These are phyloP conservation scores for Linyphia triangularis DNA, from an alignment of 2,888 invertebrate genomes.

Conservation along the genomic window DNA sequence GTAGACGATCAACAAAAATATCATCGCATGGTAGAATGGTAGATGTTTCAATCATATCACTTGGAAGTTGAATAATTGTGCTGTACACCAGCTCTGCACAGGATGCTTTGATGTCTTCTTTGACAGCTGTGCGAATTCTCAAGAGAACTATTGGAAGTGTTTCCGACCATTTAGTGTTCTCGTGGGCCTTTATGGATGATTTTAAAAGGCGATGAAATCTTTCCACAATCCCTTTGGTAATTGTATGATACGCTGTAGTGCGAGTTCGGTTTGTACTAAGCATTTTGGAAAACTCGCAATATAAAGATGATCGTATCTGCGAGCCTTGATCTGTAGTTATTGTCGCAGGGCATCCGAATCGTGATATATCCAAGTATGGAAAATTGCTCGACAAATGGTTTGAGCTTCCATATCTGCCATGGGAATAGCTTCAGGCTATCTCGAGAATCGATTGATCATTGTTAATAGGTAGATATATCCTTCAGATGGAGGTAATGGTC, in stretches of 20 bases:
- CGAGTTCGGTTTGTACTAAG: background rate
- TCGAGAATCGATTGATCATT: background rate
- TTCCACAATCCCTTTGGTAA: slow-evolving; percentile 10
- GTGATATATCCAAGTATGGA: background rate
- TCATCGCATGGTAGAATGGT: too few relatives aligned
- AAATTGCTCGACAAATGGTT: background rate
- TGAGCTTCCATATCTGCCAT: background rate
- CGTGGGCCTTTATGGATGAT: background rate
- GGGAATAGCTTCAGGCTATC: slow-evolving; percentile 16
- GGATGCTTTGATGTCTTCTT: too few relatives aligned
- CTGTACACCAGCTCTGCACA: background rate
- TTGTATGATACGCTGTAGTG: background rate
- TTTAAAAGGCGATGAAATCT: slow-evolving; percentile 13
- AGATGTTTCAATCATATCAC: background rate
- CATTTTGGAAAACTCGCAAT: too few relatives aligned
- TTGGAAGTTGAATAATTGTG: background rate
- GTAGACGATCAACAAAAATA: background rate
- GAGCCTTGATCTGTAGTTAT: too few relatives aligned
- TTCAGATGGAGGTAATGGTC: slow-evolving; percentile 9
- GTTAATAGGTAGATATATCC: too few relatives aligned
- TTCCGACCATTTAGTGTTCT: too few relatives aligned
- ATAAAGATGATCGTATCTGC: too few relatives aligned
- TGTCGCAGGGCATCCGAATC: background rate
- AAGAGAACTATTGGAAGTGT: too few relatives aligned
- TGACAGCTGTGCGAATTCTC: slow-evolving; percentile 17